These are phyloP conservation scores for Caenorhabditis virilis DNA, from an alignment of 2,888 invertebrate genomes.

Conservation along the genomic window DNA sequence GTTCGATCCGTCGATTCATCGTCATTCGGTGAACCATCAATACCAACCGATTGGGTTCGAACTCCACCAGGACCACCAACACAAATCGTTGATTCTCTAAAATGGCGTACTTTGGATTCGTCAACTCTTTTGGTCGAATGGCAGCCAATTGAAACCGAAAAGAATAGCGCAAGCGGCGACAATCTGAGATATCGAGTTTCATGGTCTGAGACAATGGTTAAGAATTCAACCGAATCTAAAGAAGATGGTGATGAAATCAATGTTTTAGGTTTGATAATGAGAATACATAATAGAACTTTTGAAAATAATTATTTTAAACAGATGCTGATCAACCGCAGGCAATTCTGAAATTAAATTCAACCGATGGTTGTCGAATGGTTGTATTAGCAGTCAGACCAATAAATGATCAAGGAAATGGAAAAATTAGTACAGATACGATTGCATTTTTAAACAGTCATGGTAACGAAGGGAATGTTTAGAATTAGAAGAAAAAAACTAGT, in stretches of 20 bases:
- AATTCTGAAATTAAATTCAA: slow-evolving; percentile 39
- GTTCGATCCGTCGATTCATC: slow-evolving; percentile 51
- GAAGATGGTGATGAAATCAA: slow-evolving; percentile 5
- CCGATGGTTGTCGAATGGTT: slow-evolving; percentile 51
- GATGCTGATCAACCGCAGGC: slow-evolving; percentile 43
- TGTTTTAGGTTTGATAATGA: too few species aligned
- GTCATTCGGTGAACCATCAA: slow-evolving; percentile 51
- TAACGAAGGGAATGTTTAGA: too few species aligned
- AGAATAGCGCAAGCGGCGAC: slow-evolving; percentile 42
- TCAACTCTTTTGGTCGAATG: slow-evolving; percentile 61
- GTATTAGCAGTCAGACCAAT: slow-evolving; percentile 58
- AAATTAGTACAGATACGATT: slow-evolving; percentile 54
- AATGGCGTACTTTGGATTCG: slow-evolving; percentile 56
- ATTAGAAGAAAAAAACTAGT: too few species aligned
- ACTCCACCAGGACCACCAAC: slow-evolving; percentile 56
- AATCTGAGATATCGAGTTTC: slow-evolving; percentile 61
- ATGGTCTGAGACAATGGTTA: slow-evolving; percentile 50
- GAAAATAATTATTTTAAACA: slow-evolving; percentile 1
- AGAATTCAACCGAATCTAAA: too few species aligned
- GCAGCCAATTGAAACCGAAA: slow-evolving; percentile 57
- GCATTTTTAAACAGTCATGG: slow-evolving; percentile 53
- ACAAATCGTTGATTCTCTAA: slow-evolving; percentile 42
- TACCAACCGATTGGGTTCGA: slow-evolving; percentile 57
- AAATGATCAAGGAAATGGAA: slow-evolving; percentile 59
- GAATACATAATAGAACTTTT: too few species aligned